A percentile compares a stretch with the other conserved stretches of the same genome.
Evolutionary conservation across 2,888 invertebrate species (phyloP).

Genomic region (Dicycla oo): DNA sequence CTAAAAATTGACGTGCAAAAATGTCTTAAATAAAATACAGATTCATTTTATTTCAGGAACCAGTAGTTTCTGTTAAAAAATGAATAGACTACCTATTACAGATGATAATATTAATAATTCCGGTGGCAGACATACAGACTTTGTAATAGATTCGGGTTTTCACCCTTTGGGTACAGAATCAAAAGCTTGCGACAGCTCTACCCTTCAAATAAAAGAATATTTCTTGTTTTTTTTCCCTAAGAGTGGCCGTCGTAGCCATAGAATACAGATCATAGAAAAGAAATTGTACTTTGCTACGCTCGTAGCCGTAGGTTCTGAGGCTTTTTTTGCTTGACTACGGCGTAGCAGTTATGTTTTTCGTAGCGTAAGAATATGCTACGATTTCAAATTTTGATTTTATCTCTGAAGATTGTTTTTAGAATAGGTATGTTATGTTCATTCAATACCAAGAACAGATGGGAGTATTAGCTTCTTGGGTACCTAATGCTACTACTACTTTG

Average conservation of each 20-base stretch:
- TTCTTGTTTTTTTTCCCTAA: too few relatives aligned
- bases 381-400: too few relatives aligned
- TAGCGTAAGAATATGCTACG: constrained; percentile 2
- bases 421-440: not conserved
- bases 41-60: too few relatives aligned
- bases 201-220: not conserved
- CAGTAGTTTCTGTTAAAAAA: not conserved
- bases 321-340: constrained; percentile 21
- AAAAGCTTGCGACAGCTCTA: not conserved
- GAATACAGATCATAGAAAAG: not conserved
- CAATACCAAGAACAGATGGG: not conserved
- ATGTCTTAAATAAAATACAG: too few relatives aligned
- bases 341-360: constrained; percentile 27
- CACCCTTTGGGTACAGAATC: not conserved
- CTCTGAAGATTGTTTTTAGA: constrained; percentile 2
- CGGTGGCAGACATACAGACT: not conserved
- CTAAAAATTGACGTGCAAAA: too few relatives aligned
- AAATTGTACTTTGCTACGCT: constrained; percentile 15
- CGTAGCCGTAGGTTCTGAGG: constrained; percentile 7
- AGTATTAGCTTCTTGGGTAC: too few relatives aligned
- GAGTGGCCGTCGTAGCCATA: not conserved
- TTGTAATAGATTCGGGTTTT: not conserved
- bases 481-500: too few relatives aligned
- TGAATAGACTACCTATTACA: too few relatives aligned
- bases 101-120: too few relatives aligned